These are phyloP conservation scores for Syngnathus rostellatus DNA, from an alignment of 2,797 vertebrate species.

Conservation along the genomic window DNA sequence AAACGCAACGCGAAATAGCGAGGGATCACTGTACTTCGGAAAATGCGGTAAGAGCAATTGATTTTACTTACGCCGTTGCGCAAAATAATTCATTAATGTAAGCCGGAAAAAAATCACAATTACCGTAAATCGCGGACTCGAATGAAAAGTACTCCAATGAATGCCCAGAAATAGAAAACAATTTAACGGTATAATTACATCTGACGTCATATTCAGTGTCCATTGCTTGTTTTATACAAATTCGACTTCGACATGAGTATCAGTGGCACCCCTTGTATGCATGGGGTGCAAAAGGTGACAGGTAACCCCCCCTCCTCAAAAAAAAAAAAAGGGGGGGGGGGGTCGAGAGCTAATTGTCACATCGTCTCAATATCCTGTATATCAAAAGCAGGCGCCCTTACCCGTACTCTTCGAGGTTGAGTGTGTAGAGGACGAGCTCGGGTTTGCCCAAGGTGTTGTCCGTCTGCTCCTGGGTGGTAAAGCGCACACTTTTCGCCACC, in stretches of 20 bases:
- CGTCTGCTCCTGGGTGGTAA: conserved; percentile 76
- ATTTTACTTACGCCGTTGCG: too few relatives aligned
- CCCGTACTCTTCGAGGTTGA: conserved; percentile 84
- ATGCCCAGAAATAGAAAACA: too few relatives aligned
- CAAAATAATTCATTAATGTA: too few relatives aligned
- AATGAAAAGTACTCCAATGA: too few relatives aligned
- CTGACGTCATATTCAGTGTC: too few relatives aligned
- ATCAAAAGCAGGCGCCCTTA: conserved; percentile 58
- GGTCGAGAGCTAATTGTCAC: conserved; percentile 37
- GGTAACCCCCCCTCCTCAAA: not conserved
- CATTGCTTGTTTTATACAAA: not conserved
- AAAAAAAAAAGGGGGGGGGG: not conserved
- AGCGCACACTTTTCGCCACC: conserved; percentile 78
- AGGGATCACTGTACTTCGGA: too few relatives aligned
- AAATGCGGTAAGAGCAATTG: too few relatives aligned
- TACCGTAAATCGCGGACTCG: too few relatives aligned
- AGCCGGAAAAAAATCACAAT: too few relatives aligned
- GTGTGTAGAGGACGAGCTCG: conserved; percentile 87
- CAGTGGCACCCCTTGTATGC: not conserved
- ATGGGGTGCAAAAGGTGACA: not conserved
- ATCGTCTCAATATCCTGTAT: conserved; percentile 38
- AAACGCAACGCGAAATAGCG: too few relatives aligned
- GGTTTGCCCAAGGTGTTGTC: conserved; percentile 79
- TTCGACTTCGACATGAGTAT: not conserved
- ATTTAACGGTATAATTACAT: too few relatives aligned